Evolutionary conservation across 2,113 vertebrate genomes (phyloP), one percentile per base, ranked within the genome.

Genomic region (Archilochus colubris): DNA sequence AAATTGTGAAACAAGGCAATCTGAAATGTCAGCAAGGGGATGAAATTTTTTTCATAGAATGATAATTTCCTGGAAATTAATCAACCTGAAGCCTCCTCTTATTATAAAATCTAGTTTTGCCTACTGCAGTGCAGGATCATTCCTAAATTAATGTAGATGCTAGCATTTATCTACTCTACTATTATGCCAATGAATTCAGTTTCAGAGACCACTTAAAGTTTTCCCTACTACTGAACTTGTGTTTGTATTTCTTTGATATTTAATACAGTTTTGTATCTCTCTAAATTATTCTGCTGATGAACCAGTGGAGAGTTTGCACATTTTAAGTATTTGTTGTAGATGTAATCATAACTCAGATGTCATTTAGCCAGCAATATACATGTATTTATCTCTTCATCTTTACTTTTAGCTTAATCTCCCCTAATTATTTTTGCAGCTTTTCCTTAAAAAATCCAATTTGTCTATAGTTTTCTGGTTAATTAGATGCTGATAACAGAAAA

Each of bases 351-450:
- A 55, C 25, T 80, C 58, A 36, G 27, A 48, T 91, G 72, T 81
- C 55, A 66, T 91, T 91, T 93, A 94, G 25, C 63, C 64, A 86
- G 57, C 16, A 31, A 33, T 75, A 9, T 30, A 48, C 30, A 23
- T 55, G 7, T 38, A 75, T 83, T 90, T 80, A 5, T 84, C 36
- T 88, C 87, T 73, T 81, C 46, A 36, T 82, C 30, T 83, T 88
- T 81, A 89, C 46, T 73, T 73, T 86, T 67, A 28, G 20, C 54
- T 93, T 58, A 43, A 30, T 50, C 27, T 83, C 22, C 57, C 17
- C 31, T 88, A 88, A 88, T 96, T 94, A 88, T 77, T 95, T 91
- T 77, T 22, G 7, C 72, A 90, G 38, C 23, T 93, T 93, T 95
- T 88, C 86, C 90, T 91, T 93, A 63, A 93, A 53, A 64, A 83